These are phyloP conservation scores for Ctenopoma multispine DNA, from an alignment of 2,797 vertebrate genomes.

Conservation along the genomic window DNA sequence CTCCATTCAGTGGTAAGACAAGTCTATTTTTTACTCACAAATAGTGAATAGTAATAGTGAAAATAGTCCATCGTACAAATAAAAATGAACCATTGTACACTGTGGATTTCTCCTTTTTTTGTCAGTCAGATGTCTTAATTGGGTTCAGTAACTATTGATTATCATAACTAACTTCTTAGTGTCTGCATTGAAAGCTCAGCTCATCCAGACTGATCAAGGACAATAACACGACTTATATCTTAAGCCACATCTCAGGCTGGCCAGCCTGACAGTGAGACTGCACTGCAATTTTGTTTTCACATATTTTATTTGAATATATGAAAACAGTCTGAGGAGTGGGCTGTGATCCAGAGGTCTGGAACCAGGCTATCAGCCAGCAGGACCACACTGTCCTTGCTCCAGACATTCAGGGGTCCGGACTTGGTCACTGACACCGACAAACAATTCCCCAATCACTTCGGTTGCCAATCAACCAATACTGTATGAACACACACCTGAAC, in stretches of 20 bases:
- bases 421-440: neutral
- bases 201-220: neutral
- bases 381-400: neutral
- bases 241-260: neutral
- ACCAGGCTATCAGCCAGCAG: neutral
- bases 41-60: too few species aligned
- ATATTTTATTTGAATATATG: neutral
- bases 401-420: neutral
- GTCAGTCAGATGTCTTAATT: too few species aligned
- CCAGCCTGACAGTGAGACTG: neutral
- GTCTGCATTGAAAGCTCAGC: too few species aligned
- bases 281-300: neutral
- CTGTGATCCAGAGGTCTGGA: neutral
- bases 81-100: too few species aligned
- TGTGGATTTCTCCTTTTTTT: too few species aligned
- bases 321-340: neutral
- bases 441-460: too few species aligned
- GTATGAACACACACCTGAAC: too few species aligned
- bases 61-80: too few species aligned
- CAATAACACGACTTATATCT: neutral
- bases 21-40: too few species aligned
- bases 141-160: too few species aligned
- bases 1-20: neutral
- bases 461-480: too few species aligned
- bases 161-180: too few species aligned